phyloP scores from a whole-genome alignment of 2,113 vertebrate genomes.

The Oplegnathus fasciatus region DNA sequence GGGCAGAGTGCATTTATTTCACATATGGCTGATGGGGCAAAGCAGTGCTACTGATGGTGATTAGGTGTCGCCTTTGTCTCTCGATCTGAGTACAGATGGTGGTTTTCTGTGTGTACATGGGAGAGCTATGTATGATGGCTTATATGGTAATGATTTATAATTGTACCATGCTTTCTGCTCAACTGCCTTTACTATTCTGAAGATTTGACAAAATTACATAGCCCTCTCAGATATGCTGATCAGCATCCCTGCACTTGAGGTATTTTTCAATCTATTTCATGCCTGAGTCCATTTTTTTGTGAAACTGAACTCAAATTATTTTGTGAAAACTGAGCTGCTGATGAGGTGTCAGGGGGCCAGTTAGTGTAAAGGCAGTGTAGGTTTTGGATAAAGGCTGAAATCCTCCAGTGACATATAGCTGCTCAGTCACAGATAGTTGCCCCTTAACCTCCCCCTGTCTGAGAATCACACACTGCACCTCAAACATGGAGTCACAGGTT shows the following conservation, averaged over 20 bases:
- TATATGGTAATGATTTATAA: constrained; percentile 26
- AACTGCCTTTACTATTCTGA: not conserved
- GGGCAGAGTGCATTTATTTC: constrained; percentile 18
- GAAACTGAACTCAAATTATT: constrained; percentile 22
- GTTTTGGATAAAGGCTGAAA: not conserved
- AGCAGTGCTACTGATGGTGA: constrained; percentile 1
- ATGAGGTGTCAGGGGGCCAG: not conserved
- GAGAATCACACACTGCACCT: not conserved
- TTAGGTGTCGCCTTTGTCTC: not conserved
- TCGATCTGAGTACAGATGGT: not conserved
- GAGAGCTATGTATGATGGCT: not conserved
- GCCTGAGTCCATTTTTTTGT: constrained; percentile 16
- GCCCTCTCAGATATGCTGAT: constrained; percentile 24
- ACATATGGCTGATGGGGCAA: not conserved
- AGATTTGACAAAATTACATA: not conserved
- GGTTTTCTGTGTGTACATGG: not conserved
- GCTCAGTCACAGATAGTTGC: not conserved
- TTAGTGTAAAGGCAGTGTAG: not conserved
- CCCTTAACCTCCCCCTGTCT: not conserved
- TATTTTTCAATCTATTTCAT: constrained; percentile 29
- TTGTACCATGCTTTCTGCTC: constrained; percentile 13
- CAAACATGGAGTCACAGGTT: not conserved
- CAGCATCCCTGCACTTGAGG: not conserved
- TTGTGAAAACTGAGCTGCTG: constrained; percentile 8
- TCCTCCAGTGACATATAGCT: not conserved